Conservation (phyloP, 2,797 vertebrate genomes). For the Petrocephalus schoutedeni region DNA sequence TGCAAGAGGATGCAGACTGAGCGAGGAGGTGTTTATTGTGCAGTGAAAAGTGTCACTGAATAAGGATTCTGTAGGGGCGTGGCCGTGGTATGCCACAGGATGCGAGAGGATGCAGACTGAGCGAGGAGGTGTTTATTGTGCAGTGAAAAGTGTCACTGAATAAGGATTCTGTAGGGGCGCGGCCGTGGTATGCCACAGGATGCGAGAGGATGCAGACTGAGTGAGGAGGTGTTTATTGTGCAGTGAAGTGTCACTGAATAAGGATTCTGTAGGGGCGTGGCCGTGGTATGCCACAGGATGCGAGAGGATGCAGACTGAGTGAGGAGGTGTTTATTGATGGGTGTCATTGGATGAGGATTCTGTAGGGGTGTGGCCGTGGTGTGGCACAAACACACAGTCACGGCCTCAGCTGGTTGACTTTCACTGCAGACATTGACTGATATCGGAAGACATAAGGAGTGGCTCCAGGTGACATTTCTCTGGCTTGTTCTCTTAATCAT, state of each 20-base stretch:
- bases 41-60: background rate
- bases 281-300: too few species aligned
- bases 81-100: too few species aligned
- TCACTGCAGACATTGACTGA: constrained; percentile 1
- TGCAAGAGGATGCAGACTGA: background rate
- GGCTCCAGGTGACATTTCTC: background rate
- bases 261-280: background rate
- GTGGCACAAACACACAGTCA: background rate
- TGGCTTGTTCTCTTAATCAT: background rate
- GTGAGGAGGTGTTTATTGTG: background rate
- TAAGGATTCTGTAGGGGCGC: background rate
- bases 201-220: background rate
- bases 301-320: too few species aligned
- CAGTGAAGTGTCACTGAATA: background rate
- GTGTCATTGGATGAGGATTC: background rate
- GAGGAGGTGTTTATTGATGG: background rate
- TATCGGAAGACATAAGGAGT: background rate
- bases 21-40: background rate
- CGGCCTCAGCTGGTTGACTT: background rate
- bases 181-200: background rate
- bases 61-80: background rate
- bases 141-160: background rate
- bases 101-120: too few species aligned
- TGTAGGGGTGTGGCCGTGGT: background rate
- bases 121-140: background rate